Evolutionary conservation across 2,797 vertebrate genomes (phyloP).

Genomic region (Thamnophis elegans): DNA sequence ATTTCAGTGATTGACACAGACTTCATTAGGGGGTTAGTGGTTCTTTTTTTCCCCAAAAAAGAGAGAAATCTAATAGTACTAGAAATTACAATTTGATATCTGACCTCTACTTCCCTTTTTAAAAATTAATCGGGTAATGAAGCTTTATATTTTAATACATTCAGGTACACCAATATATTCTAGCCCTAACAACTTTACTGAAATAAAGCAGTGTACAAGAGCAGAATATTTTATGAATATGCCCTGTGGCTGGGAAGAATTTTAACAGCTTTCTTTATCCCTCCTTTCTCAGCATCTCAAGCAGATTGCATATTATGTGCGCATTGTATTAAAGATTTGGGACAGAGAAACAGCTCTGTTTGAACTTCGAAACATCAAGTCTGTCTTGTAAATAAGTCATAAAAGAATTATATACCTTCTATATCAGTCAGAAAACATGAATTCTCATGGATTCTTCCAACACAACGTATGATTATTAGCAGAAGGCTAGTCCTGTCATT

Average conservation of each 20-base stretch:
- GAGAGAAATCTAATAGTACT: background rate
- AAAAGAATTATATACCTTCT: slow-evolving; percentile 47
- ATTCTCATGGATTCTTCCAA: slow-evolving; percentile 21
- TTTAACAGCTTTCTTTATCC: slow-evolving; percentile 20
- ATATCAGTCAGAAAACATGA: slow-evolving; percentile 7
- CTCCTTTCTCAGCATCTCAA: slow-evolving; percentile 31
- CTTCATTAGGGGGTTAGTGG: background rate
- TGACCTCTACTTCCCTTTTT: background rate
- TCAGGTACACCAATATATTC: slow-evolving; percentile 44
- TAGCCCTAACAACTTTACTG: slow-evolving; percentile 13
- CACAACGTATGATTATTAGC: slow-evolving; percentile 25
- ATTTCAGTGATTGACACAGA: background rate
- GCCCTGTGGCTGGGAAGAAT: slow-evolving; percentile 36
- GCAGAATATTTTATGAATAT: slow-evolving; percentile 59
- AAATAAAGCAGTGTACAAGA: slow-evolving; percentile 51
- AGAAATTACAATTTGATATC: background rate
- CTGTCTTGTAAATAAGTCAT: slow-evolving; percentile 49
- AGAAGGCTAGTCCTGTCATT: background rate
- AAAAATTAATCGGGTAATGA: slow-evolving; percentile 14
- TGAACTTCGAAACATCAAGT: slow-evolving; percentile 43
- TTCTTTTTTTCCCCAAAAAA: background rate
- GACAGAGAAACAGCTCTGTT: slow-evolving; percentile 21
- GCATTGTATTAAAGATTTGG: slow-evolving; percentile 16
- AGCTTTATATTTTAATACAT: slow-evolving; percentile 6
- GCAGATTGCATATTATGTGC: slow-evolving; percentile 19